phyloP scores from a whole-genome alignment of 2,113 vertebrate species.

The Haemorhous mexicanus region DNA sequence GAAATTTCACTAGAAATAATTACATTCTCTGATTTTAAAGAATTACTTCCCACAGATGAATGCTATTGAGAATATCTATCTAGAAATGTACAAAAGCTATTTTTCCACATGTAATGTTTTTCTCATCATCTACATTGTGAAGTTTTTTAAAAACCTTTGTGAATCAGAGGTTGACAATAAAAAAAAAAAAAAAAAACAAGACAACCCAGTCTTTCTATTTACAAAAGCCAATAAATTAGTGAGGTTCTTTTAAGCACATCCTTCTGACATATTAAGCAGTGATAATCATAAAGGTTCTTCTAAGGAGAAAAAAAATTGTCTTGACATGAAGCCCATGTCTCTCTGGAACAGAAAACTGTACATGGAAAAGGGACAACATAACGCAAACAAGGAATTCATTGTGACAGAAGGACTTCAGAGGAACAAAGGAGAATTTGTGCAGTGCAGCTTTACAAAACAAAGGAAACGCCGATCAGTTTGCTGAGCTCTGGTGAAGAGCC shows the following conservation, averaged over 20 bases:
- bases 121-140: neutral
- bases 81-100: conserved; percentile 10
- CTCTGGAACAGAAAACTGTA: neutral
- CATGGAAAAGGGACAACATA: neutral
- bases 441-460: neutral
- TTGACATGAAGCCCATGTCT: neutral
- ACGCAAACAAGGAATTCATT: neutral
- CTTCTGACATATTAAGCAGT: neutral
- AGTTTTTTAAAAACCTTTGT: conserved; percentile 9
- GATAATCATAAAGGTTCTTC: neutral
- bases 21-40: conserved; percentile 7
- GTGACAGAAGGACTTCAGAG: neutral
- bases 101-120: conserved; percentile 16
- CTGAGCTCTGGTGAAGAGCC: neutral
- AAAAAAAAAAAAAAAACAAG: neutral
- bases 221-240: conserved; percentile 31
- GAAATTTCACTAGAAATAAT: conserved; percentile 15
- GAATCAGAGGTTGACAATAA: neutral
- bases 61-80: neutral
- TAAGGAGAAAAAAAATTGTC: neutral
- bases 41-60: neutral
- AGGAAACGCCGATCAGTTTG: neutral
- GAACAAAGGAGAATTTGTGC: neutral
- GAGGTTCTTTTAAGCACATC: neutral
- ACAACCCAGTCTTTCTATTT: conserved; percentile 2